Conservation (phyloP, 92 coral and sea anemone species). For the Hydrozoanthus gracilis region DNA sequence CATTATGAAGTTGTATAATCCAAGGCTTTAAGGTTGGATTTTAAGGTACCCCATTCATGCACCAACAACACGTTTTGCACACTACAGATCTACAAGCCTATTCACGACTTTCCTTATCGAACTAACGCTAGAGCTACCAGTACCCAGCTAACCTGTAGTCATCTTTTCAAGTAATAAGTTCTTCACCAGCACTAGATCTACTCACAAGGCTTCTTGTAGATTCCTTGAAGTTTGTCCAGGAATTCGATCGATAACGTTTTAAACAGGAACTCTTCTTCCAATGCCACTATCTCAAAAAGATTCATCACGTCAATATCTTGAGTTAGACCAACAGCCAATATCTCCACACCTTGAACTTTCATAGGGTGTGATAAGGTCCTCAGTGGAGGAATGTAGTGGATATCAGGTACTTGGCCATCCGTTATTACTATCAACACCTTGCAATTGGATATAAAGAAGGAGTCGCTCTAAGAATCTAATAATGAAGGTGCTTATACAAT, state of each 20-base stretch:
- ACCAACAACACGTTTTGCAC: too few relatives aligned
- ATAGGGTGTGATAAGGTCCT: neutral
- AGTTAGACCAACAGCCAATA: neutral
- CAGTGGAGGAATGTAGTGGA: neutral
- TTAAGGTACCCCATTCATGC: too few relatives aligned
- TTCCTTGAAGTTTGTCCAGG: conserved; percentile 26
- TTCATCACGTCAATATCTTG: neutral
- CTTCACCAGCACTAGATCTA: neutral
- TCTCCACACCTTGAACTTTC: conserved; percentile 9
- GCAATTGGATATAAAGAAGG: neutral
- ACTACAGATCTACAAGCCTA: too few relatives aligned
- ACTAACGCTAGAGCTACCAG: too few relatives aligned
- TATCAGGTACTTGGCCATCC: conserved; percentile 8
- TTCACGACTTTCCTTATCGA: too few relatives aligned
- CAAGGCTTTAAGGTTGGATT: too few relatives aligned
- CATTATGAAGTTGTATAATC: too few relatives aligned
- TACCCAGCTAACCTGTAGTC: too few relatives aligned
- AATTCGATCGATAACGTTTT: neutral
- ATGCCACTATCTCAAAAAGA: neutral
- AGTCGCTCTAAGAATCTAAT: neutral
- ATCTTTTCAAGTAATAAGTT: too few relatives aligned
- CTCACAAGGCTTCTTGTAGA: conserved; percentile 28
- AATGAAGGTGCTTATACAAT: neutral
- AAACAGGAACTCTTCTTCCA: neutral
- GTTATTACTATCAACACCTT: conserved; percentile 22